A percentile compares a stretch with the other conserved stretches of the same genome.
Evolutionary conservation across 2,888 invertebrate species (phyloP).

Genomic region (Apotomis betuletana): DNA sequence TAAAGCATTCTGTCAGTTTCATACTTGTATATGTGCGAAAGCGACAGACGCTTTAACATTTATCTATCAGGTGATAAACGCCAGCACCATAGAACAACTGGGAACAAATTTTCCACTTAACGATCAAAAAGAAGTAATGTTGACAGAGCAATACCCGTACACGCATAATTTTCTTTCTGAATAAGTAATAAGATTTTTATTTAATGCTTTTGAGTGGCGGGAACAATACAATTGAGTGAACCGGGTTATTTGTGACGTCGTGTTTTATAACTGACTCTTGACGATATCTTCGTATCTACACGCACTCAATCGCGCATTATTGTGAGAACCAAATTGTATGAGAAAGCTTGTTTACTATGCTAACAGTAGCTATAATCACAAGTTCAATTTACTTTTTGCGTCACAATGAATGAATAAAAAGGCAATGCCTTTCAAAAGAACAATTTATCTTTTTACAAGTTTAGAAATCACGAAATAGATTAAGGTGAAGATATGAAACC

Average conservation of each 20-base stretch:
- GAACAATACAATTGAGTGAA: constrained; percentile 41
- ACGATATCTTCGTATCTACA: constrained; percentile 59
- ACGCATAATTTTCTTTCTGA: neutral
- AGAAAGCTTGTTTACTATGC: constrained; percentile 73
- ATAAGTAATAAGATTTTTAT: neutral
- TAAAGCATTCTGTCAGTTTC: no score
- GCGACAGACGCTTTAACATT: no score
- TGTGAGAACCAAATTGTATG: constrained; percentile 73
- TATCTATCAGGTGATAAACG: no score
- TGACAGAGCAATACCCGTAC: no score
- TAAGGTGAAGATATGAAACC: constrained; percentile 15
- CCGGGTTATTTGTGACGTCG: constrained; percentile 42
- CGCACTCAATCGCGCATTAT: constrained; percentile 60
- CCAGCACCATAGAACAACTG: no score
- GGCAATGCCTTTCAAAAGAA: constrained; percentile 53
- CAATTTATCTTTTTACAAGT: constrained; percentile 30
- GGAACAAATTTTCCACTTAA: no score
- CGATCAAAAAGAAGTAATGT: no score
- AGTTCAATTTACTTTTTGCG: constrained; percentile 73
- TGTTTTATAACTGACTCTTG: constrained; percentile 45
- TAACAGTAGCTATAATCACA: constrained; percentile 63
- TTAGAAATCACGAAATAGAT: constrained; percentile 38
- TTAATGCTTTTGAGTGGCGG: neutral
- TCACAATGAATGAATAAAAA: constrained; percentile 55
- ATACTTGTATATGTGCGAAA: no score